phyloP scores from a whole-genome alignment of 2,888 invertebrate species.

The Dryobotodes eremita region DNA sequence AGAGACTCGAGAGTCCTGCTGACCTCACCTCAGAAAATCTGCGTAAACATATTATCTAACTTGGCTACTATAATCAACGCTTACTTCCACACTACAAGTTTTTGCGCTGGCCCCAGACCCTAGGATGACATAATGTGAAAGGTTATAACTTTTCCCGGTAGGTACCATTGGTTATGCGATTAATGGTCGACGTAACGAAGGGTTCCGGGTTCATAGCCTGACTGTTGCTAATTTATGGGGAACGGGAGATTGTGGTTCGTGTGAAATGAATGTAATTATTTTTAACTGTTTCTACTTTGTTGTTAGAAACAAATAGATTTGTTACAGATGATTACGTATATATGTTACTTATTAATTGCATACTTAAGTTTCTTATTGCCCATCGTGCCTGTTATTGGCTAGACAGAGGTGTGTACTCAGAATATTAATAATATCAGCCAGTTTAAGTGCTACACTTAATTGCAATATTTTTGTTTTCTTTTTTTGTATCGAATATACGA shows the following conservation, averaged over 20 bases:
- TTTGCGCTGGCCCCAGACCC: slow-evolving; percentile 45
- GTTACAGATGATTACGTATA: slow-evolving; percentile 6
- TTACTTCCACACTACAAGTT: slow-evolving; percentile 19
- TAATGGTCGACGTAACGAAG: slow-evolving; percentile 57
- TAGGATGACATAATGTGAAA: slow-evolving; percentile 58
- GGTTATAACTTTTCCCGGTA: slow-evolving; percentile 58
- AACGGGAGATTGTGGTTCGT: slow-evolving; percentile 53
- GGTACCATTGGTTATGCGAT: slow-evolving; percentile 46
- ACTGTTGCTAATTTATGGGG: slow-evolving; percentile 58
- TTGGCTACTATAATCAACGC: slow-evolving; percentile 9
- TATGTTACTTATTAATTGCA: neutral
- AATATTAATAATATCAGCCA: no score
- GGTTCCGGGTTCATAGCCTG: slow-evolving; percentile 65
- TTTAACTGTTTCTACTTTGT: slow-evolving; percentile 23
- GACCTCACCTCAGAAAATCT: neutral
- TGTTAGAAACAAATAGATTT: slow-evolving; percentile 31
- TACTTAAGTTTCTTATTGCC: neutral
- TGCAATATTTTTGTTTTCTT: neutral
- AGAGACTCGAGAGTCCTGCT: neutral
- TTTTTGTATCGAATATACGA: neutral
- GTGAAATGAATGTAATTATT: slow-evolving; percentile 54
- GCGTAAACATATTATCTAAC: slow-evolving; percentile 37
- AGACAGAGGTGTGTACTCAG: neutral
- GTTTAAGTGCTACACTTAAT: no score
- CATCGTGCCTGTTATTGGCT: neutral